Base-by-base conservation (phyloP, 2,797 vertebrate species). In the Rhadinocentrus ornatus region DNA sequence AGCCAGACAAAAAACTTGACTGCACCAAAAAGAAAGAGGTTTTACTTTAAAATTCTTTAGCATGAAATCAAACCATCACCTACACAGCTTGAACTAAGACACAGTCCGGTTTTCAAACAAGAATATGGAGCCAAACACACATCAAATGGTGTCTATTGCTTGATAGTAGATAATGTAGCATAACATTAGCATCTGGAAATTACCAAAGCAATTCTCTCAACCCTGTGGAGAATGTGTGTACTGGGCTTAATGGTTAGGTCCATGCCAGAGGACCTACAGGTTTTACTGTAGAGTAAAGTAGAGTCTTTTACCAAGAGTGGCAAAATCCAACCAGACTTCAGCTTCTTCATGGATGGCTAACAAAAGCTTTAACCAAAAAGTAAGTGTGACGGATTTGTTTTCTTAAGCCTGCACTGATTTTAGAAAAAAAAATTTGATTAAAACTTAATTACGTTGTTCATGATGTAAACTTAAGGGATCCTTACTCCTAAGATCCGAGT, bases 401-500 rank as follows among this genome's bases (percentile, higher is more conserved):
- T 27, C 2, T 2, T 12, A 53, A 29, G 5, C 6, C 53, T 31
- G 24, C 5, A 29, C 9, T 31, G 15, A 55, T 55, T 29, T 55
- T 18, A 55, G 27, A 27, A 55, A 55, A 16, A 53, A 53, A 53
- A 27, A 31, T 8, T 1, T 10, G 7, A 55, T 29, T 2, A 55
- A 55, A 31, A 3, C 2, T 18, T 55, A 9, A 3, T 31, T 27
- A 31, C 7, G 27, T 20, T 1, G 6, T 34, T 32, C 8, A 46
- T 31, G 18, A 31, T 18, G 35, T 61, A 53, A 41, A 29, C 46
- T n/a, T 50, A 22, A 73, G 3, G 53, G 13, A 63, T 71, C 63
- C 63, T 63, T 61, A 73, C 35, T 77, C 61, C 48, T 22, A 48
- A 75, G 61, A 46, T 48, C 20, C 1, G 46, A 63, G 65, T 77